These are phyloP conservation scores for Halocynthia aurantium DNA, from an alignment of 23 tunicate species.

Conservation along the genomic window DNA sequence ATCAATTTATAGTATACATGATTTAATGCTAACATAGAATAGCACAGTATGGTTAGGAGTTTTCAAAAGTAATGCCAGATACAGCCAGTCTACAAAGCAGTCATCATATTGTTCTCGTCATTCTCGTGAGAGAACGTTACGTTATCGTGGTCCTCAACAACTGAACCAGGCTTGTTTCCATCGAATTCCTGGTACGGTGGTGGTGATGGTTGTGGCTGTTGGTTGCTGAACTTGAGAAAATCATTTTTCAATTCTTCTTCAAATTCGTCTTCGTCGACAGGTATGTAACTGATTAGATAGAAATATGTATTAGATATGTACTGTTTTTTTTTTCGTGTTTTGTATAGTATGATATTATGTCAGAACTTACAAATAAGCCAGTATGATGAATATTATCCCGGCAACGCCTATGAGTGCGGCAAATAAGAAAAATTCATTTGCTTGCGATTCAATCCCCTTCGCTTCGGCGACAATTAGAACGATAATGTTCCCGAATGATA, in stretches of 20 bases:
- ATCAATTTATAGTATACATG: too few species aligned
- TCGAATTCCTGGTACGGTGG: too few species aligned
- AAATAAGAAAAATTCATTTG: conserved; percentile 91
- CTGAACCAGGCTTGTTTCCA: too few species aligned
- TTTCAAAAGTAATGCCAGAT: too few species aligned
- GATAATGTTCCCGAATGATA: conserved; percentile 96
- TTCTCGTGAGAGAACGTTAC: too few species aligned
- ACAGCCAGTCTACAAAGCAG: too few species aligned
- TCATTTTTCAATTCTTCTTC: conserved; percentile 44
- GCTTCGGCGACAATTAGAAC: conserved; percentile 89
- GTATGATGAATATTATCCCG: conserved; percentile 56
- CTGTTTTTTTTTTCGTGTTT: background rate
- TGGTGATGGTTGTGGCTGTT: too few species aligned
- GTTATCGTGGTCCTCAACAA: too few species aligned
- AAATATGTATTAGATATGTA: background rate
- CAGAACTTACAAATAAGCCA: conserved; percentile 73
- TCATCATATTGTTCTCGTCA: too few species aligned
- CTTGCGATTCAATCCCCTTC: conserved; percentile 72
- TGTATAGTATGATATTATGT: background rate
- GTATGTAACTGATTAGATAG: conserved; percentile 46
- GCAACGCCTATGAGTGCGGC: conserved; percentile 89
- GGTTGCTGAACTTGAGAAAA: too few species aligned
- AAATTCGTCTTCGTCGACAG: conserved; percentile 85
- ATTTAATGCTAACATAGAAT: too few species aligned
- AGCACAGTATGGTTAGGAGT: too few species aligned